Evolutionary conservation across 2,797 vertebrate species (phyloP).

Genomic region (Triplophysa yarkandensis): DNA sequence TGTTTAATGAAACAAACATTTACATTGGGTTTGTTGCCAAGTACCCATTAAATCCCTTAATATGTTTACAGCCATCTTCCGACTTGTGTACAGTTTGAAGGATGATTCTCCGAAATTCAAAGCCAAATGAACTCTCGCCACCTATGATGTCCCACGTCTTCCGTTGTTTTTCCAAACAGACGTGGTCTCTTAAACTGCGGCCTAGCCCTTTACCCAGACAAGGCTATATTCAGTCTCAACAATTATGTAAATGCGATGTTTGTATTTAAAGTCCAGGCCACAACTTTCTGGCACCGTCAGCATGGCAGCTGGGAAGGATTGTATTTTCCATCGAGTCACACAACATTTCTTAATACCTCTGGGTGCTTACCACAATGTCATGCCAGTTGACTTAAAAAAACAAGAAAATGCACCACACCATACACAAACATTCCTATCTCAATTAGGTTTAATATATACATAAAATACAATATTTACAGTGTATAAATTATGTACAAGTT

Average conservation of each 20-base stretch:
- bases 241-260: conserved; percentile 82
- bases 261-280: conserved; percentile 82
- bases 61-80: background rate
- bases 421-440: conserved; percentile 49
- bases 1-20: background rate
- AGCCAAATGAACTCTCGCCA: background rate
- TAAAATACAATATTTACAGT: conserved; percentile 85
- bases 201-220: conserved; percentile 61
- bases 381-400: background rate
- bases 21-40: background rate
- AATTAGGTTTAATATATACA: conserved; percentile 84
- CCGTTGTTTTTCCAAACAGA: conserved; percentile 40
- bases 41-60: background rate
- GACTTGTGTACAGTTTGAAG: background rate
- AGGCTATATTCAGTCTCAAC: conserved; percentile 77
- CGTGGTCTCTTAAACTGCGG: conserved; percentile 53
- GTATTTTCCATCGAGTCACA: conserved; percentile 62
- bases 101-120: background rate
- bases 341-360: conserved; percentile 5
- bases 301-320: conserved; percentile 74
- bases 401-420: background rate
- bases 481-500: conserved; percentile 78
- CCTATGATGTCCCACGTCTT: conserved; percentile 29
- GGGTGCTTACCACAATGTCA: background rate
- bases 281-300: conserved; percentile 71